Evolutionary conservation across 2,888 invertebrate genomes (phyloP).

Genomic region (Buathra laborator): DNA sequence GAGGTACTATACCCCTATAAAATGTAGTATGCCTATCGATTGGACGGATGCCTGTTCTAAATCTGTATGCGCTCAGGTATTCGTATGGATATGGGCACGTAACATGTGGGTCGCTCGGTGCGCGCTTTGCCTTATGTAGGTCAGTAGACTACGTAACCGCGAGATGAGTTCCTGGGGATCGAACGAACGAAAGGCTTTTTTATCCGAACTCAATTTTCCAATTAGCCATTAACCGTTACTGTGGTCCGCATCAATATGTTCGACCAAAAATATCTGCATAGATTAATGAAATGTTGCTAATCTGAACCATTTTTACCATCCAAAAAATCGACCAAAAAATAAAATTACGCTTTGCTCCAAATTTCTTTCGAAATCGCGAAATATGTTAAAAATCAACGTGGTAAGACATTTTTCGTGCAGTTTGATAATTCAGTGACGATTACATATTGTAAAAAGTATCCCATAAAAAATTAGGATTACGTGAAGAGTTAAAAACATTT

Average conservation of each 20-base stretch:
- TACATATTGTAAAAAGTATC: no score
- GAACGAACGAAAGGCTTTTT: constrained; percentile 60
- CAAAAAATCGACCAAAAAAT: neutral
- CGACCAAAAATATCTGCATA: neutral
- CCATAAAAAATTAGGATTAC: no score
- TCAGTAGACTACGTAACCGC: constrained; percentile 81
- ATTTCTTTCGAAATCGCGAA: neutral
- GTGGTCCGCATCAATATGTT: constrained; percentile 68
- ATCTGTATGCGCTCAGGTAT: constrained; percentile 80
- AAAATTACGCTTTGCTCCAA: neutral
- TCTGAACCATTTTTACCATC: neutral
- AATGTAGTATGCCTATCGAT: constrained; percentile 82
- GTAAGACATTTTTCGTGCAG: no score
- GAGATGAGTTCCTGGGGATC: constrained; percentile 39
- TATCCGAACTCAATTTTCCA: constrained; percentile 78
- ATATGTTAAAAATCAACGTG: no score
- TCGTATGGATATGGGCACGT: constrained; percentile 78
- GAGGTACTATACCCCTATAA: constrained; percentile 73
- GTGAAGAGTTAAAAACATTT: neutral
- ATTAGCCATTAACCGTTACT: constrained; percentile 76
- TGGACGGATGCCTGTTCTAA: constrained; percentile 81
- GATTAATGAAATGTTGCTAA: neutral
- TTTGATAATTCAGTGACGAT: no score
- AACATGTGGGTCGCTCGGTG: constrained; percentile 65
- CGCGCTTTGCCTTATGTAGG: constrained; percentile 80